These are phyloP conservation scores for Semotilus atromaculatus DNA, from an alignment of 2,797 vertebrate genomes.

Conservation along the genomic window DNA sequence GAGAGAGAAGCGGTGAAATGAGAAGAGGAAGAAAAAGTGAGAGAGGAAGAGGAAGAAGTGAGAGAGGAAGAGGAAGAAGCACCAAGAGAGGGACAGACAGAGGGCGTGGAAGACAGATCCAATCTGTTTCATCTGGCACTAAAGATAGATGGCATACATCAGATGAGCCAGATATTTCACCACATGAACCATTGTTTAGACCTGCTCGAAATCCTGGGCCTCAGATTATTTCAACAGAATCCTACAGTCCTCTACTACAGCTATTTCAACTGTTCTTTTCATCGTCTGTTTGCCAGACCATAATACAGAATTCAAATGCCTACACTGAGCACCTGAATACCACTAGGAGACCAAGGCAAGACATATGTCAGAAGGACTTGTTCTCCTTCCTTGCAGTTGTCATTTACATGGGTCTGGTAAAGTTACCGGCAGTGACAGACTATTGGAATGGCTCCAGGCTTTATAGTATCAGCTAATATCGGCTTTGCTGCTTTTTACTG, in stretches of 20 bases:
- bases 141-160: background rate
- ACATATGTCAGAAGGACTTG: background rate
- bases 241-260: too few relatives aligned
- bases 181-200: background rate
- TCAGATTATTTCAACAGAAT: too few relatives aligned
- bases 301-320: background rate
- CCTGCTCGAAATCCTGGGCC: background rate
- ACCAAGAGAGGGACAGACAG: background rate
- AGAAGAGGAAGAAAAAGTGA: too few relatives aligned
- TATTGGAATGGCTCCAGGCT: background rate
- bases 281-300: background rate
- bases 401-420: background rate
- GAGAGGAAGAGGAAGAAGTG: too few relatives aligned
- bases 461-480: background rate
- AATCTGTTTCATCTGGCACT: background rate
- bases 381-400: background rate
- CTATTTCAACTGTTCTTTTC: background rate
- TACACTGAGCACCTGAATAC: background rate
- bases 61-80: background rate
- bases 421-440: background rate
- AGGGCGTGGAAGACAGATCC: background rate
- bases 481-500: too few relatives aligned
- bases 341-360: background rate
- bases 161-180: background rate
- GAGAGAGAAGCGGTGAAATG: too few relatives aligned